Evolutionary conservation across 2,113 vertebrate species (phyloP), one percentile per base, ranked within the genome.

Genomic region (Oceanodroma tethys): DNA sequence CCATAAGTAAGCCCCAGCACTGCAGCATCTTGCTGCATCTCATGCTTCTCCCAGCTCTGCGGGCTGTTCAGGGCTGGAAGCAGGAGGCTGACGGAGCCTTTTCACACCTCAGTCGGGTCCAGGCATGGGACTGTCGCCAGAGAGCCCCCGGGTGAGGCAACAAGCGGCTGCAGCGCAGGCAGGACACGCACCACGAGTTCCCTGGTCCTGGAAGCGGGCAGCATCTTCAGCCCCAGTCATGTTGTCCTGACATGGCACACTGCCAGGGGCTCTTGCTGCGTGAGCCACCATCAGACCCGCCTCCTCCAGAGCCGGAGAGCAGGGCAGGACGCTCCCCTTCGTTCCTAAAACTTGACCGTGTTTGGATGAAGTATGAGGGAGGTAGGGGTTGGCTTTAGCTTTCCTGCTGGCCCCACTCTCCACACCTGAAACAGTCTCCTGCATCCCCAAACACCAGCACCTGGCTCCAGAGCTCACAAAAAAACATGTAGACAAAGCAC

Each of bases 171-270:
- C 75, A 78, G 74, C 6, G 11, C 45, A 38, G 15, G 32, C 27
- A 55, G 60, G 45, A 38, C 22, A 26, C 2, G 5, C 8, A 18
- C 5, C 22, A 3, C 5, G 16, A 19, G 43, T 7, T 10, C 53
- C 58, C 42, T 30, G 45, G 13, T 62, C 36, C 27, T 74, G 0
- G 0, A 30, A 85, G 48, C 52, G 34, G 47, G 47, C 71, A 75
- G 26, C 59, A 16, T 15, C 19, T n/a, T 20, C 59, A 43, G 73
- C 26, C 43, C 10, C 0, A 0, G 18, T 3, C 26, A 5, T 5
- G 19, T 34, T n/a, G 25, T n/a, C 36, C 38, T 17, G 36, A 0
- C 0, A 2, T 5, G 3, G 3, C 21, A 29, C 4, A 1, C 2
- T 7, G 18, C 55, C 16, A 40, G 55, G 17, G 48, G 36, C 23